A percentile compares a stretch with the other conserved stretches of the same genome.
These are phyloP conservation scores for Leptobrachium ailaonicum DNA, from an alignment of 2,113 vertebrate species.

Conservation along the genomic window DNA sequence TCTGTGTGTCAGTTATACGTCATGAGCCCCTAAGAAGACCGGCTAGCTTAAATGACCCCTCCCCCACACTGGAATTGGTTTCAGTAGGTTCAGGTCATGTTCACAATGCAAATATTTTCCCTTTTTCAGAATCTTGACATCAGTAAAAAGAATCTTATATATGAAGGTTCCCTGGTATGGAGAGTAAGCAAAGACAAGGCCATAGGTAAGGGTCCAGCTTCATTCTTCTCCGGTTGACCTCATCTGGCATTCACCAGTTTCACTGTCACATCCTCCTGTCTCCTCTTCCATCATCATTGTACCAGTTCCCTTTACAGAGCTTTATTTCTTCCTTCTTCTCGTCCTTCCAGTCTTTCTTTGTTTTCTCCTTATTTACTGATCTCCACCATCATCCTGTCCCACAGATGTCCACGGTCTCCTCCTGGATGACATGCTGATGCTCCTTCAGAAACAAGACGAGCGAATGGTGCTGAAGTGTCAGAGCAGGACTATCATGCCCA, in stretches of 20 bases:
- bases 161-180: slow-evolving; percentile 81
- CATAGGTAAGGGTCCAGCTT: slow-evolving; percentile 68
- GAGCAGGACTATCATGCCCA: slow-evolving; percentile 75
- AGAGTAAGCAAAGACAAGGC: slow-evolving; percentile 84
- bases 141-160: slow-evolving; percentile 74
- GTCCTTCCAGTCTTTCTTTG: no score
- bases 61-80: no score
- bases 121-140: slow-evolving; percentile 76
- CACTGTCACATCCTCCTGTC: not conserved
- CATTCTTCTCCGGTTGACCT: no score
- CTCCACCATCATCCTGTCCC: not conserved
- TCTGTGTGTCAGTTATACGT: not conserved
- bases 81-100: no score
- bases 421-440: slow-evolving; percentile 82
- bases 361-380: not conserved
- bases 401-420: slow-evolving; percentile 86
- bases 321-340: no score
- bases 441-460: slow-evolving; percentile 86
- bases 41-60: no score
- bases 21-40: no score
- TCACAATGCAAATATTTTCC: not conserved
- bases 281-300: not conserved
- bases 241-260: no score
- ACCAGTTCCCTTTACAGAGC: not conserved
- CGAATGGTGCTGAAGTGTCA: slow-evolving; percentile 86